A percentile compares a stretch with the other conserved stretches of the same genome.
Conservation (phyloP, 2,888 invertebrate genomes). For the Liopterus haemorrhoidalis region DNA sequence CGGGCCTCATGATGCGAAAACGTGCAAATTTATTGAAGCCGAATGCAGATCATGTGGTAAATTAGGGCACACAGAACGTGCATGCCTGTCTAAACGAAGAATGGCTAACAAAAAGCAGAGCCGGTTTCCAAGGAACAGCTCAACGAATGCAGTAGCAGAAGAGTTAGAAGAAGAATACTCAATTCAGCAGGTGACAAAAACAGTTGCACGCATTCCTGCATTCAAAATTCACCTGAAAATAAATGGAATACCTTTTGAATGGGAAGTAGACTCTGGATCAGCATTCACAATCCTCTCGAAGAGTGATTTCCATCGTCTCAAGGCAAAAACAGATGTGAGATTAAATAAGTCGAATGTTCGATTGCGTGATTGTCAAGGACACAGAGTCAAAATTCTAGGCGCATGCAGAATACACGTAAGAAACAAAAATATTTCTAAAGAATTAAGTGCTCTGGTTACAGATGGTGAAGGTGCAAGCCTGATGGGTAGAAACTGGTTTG, state of each 20-base stretch:
- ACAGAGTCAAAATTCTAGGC: not conserved
- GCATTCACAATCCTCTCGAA: slow-evolving; percentile 5
- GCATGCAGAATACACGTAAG: not conserved
- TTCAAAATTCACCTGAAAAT: slow-evolving; percentile 1
- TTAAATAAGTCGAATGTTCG: no score
- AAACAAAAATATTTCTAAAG: not conserved
- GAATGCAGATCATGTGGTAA: slow-evolving; percentile 10
- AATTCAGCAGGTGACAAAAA: slow-evolving; percentile 3
- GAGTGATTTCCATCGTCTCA: no score
- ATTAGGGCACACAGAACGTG: slow-evolving; percentile 10
- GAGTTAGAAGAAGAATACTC: slow-evolving; percentile 7
- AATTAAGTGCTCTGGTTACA: no score
- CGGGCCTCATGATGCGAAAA: slow-evolving; percentile 2
- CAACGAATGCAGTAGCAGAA: not conserved
- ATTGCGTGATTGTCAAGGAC: slow-evolving; percentile 1
- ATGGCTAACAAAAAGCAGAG: no score
- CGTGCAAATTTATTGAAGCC: slow-evolving; percentile 11
- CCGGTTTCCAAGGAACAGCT: not conserved
- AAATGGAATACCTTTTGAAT: slow-evolving; percentile 6
- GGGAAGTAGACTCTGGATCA: slow-evolving; percentile 16
- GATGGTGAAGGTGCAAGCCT: no score
- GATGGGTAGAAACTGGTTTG: no score
- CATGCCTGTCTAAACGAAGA: not conserved
- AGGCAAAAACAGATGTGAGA: no score
- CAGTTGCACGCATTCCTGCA: no score